These are phyloP conservation scores for Drosophila emarginata DNA, from an alignment of 2,888 invertebrate genomes.

Conservation along the genomic window DNA sequence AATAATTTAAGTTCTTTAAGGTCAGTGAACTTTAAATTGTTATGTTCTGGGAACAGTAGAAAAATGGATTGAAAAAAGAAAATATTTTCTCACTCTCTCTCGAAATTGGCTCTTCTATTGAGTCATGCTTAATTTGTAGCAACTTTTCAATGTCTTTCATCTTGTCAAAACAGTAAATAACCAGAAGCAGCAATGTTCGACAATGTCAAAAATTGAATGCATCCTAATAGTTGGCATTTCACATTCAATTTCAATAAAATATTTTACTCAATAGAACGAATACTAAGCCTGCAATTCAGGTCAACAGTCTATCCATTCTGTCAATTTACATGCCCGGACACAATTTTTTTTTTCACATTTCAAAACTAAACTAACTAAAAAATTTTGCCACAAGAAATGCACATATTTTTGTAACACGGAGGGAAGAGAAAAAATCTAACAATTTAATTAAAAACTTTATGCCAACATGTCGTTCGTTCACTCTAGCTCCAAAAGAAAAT, in stretches of 20 bases:
- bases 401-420: conserved; percentile 1
- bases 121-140: too few species aligned
- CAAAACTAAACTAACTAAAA: not conserved
- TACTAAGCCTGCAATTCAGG: not conserved
- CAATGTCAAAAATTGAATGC: not conserved
- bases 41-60: too few species aligned
- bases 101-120: too few species aligned
- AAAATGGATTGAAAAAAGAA: too few species aligned
- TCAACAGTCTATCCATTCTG: conserved; percentile 1
- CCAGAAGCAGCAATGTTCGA: not conserved
- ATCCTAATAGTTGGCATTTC: not conserved
- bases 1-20: not conserved
- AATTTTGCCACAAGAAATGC: conserved; percentile 5
- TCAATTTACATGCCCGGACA: conserved; percentile 1
- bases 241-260: not conserved
- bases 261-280: not conserved
- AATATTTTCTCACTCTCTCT: too few species aligned
- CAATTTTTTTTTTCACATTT: conserved; percentile 1
- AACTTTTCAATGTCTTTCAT: too few species aligned
- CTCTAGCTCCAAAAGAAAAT: conserved; percentile 9
- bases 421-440: conserved; percentile 51
- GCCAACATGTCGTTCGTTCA: conserved; percentile 60
- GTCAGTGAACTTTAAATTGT: too few species aligned
- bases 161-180: not conserved
- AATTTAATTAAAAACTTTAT: conserved; percentile 77